Evolutionary conservation across 2,797 vertebrate genomes (phyloP).

Genomic region (Acanthiza pusilla): DNA sequence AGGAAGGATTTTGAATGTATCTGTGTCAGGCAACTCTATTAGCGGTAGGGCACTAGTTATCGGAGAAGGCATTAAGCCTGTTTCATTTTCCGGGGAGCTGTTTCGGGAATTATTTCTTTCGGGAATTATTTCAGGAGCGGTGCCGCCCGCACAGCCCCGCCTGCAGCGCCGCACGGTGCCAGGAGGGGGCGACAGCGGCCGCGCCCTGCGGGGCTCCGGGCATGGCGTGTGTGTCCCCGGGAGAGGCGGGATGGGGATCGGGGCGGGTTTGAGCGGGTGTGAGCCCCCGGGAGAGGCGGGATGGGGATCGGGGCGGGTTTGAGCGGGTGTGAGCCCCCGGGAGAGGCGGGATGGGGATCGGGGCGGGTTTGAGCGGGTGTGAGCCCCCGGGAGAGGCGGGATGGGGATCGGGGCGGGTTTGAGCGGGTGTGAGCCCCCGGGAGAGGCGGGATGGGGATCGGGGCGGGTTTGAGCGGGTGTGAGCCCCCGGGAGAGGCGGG

Average conservation of each 20-base stretch:
- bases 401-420: too few species aligned
- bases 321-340: too few species aligned
- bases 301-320: too few species aligned
- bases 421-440: too few species aligned
- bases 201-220: not conserved
- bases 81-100: not conserved
- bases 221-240: not conserved
- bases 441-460: too few species aligned
- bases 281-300: not conserved
- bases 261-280: too few species aligned
- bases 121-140: not conserved
- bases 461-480: too few species aligned
- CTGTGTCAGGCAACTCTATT: accelerated
- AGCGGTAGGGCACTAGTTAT: accelerated
- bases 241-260: not conserved
- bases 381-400: too few species aligned
- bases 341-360: too few species aligned
- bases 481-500: too few species aligned
- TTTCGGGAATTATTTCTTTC: not conserved
- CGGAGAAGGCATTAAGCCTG: accelerated
- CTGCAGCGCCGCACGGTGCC: not conserved
- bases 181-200: not conserved
- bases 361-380: too few species aligned
- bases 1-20: not conserved
- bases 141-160: not conserved